These are phyloP conservation scores for Sarcophaga rosellei DNA, from an alignment of 2,888 invertebrate genomes.

Conservation along the genomic window DNA sequence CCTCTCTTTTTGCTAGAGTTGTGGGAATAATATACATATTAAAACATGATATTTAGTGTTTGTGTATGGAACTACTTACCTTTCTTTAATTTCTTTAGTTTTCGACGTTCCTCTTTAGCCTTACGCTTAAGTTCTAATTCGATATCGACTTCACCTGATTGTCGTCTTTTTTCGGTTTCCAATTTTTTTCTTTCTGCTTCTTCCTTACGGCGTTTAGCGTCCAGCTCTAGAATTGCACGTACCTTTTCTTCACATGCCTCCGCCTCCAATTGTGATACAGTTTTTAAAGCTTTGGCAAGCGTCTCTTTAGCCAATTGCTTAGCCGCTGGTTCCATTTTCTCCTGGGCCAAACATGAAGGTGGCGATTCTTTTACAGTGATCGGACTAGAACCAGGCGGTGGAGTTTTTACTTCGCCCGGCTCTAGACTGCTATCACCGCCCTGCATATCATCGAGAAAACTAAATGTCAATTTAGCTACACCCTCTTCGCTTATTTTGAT, in stretches of 20 bases:
- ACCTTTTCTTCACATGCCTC: conserved; percentile 73
- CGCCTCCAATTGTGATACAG: conserved; percentile 72
- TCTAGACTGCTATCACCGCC: conserved; percentile 77
- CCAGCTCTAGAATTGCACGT: conserved; percentile 74
- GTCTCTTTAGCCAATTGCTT: conserved; percentile 46
- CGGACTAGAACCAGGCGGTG: conserved; percentile 74
- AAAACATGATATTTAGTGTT: neutral
- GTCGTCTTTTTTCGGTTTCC: conserved; percentile 57
- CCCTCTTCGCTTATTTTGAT: conserved; percentile 70
- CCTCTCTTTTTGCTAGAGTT: conserved; percentile 47
- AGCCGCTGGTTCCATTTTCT: conserved; percentile 27
- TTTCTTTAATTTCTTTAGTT: conserved; percentile 66
- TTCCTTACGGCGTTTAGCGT: conserved; percentile 74
- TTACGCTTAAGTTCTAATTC: conserved; percentile 68
- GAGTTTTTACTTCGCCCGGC: conserved; percentile 79
- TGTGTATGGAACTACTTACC: conserved; percentile 52
- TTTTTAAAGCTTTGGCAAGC: conserved; percentile 65
- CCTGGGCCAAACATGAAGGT: conserved; percentile 38
- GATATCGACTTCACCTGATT: conserved; percentile 60
- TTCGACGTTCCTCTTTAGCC: conserved; percentile 70
- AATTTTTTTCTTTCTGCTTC: conserved; percentile 69
- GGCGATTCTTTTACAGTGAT: conserved; percentile 42
- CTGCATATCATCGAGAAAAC: conserved; percentile 74
- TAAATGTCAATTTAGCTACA: conserved; percentile 72
- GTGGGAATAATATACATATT: neutral